A percentile compares a stretch with the other conserved stretches of the same genome.
Evolutionary conservation across 1,140 invertebrate species (phyloP).

Genomic region (Drosophila neocordata): DNA sequence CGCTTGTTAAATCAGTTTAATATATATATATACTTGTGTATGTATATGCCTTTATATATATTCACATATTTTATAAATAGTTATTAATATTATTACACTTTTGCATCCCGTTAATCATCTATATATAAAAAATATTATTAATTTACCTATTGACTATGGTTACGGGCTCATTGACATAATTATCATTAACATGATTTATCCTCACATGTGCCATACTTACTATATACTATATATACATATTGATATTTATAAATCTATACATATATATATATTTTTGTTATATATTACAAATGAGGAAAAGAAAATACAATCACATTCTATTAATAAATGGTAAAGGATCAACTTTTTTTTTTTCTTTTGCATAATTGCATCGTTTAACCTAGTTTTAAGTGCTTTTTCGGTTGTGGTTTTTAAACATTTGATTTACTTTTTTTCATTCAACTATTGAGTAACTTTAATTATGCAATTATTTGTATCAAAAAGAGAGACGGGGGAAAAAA

Average conservation of each 20-base stretch:
- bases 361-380: slow-evolving; percentile 38
- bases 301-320: slow-evolving; percentile 50
- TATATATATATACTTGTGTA: too few relatives aligned
- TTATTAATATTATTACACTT: background rate
- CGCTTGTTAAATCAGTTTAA: too few relatives aligned
- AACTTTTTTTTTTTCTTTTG: too few relatives aligned
- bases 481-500: slow-evolving; percentile 23
- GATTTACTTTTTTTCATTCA: slow-evolving; percentile 23
- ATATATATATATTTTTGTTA: slow-evolving; percentile 51
- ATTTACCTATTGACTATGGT: slow-evolving; percentile 39
- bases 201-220: slow-evolving; percentile 39
- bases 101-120: slow-evolving; percentile 30
- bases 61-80: slow-evolving; percentile 13
- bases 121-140: slow-evolving; percentile 40
- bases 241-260: background rate
- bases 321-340: slow-evolving; percentile 52
- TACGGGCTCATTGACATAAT: slow-evolving; percentile 42
- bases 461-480: slow-evolving; percentile 28
- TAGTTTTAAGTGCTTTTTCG: slow-evolving; percentile 44
- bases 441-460: slow-evolving; percentile 18
- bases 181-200: slow-evolving; percentile 31
- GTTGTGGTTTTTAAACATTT: slow-evolving; percentile 43
- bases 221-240: background rate
- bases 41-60: background rate
- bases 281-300: slow-evolving; percentile 15